Conservation (phyloP, 2,797 vertebrate species). For the Zonotrichia albicollis region DNA sequence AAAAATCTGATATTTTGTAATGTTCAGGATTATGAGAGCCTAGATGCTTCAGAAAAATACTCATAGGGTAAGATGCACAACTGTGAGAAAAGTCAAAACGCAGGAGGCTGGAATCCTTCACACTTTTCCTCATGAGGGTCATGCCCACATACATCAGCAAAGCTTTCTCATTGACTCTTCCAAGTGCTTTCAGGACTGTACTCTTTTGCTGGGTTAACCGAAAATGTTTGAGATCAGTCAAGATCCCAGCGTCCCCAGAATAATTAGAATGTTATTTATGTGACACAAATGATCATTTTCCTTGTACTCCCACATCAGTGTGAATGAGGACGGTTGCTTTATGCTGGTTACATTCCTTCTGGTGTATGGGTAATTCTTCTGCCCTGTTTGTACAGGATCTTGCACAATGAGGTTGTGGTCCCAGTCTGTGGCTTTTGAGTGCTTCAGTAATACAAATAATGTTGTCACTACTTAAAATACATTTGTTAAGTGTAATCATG, state of each 20-base stretch:
- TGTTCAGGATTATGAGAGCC: background rate
- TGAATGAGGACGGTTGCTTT: constrained; percentile 8
- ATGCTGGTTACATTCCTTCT: constrained; percentile 14
- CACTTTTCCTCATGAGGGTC: background rate
- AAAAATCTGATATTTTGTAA: background rate
- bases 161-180: background rate
- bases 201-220: background rate
- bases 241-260: background rate
- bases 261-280: background rate
- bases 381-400: constrained; percentile 28
- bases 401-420: constrained; percentile 25
- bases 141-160: background rate
- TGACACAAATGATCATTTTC: background rate
- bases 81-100: background rate
- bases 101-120: background rate
- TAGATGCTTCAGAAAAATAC: background rate
- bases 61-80: background rate
- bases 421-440: constrained; percentile 20
- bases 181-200: background rate
- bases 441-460: constrained; percentile 27
- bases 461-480: constrained; percentile 42
- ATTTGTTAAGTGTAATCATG: background rate
- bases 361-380: background rate
- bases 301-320: background rate
- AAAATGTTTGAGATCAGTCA: background rate